Percentiles rank a stretch among this genome's conserved stretches.
Conservation (phyloP, 30 jellyfish, hydroid and myxozoan species). For the Turritopsis dohrnii region DNA sequence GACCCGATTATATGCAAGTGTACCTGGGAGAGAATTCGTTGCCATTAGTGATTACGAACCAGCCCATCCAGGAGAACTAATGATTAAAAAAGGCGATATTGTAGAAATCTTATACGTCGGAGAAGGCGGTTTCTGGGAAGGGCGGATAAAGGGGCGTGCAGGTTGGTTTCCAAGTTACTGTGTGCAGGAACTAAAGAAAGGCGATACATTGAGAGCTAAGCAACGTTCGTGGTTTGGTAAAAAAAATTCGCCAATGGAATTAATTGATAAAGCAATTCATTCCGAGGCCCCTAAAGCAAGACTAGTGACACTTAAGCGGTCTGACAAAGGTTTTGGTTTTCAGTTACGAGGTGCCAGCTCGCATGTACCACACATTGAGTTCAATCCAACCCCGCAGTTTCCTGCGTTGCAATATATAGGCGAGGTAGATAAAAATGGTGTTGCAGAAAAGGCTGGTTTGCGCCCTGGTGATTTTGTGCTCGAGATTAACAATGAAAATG, state of each 20-base stretch:
- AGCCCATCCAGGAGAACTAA: constrained; percentile 73
- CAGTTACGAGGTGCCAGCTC: constrained; percentile 99
- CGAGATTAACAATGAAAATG: constrained; percentile 86
- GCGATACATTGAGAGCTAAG: constrained; percentile 16
- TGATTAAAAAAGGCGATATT: constrained; percentile 68
- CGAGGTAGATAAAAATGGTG: constrained; percentile 95
- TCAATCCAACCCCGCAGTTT: constrained; percentile 82
- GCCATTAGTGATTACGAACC: constrained; percentile 82
- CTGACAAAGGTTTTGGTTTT: constrained; percentile 89
- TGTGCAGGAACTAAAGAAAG: constrained; percentile 77
- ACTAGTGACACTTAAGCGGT: constrained; percentile 48
- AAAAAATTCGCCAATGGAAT: constrained; percentile 51
- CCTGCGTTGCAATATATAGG: constrained; percentile 97
- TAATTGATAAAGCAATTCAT: constrained; percentile 26
- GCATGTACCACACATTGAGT: constrained; percentile 79
- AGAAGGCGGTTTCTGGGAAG: constrained; percentile 97
- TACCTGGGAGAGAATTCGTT: constrained; percentile 78
- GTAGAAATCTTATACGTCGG: constrained; percentile 86
- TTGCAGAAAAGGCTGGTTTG: constrained; percentile 87
- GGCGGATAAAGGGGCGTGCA: constrained; percentile 61
- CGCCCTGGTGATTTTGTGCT: constrained; percentile 87
- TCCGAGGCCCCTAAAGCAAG: constrained; percentile 51
- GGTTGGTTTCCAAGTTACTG: constrained; percentile 98
- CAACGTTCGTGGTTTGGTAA: constrained; percentile 87
- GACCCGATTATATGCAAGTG: constrained; percentile 69